A percentile compares a stretch with the other conserved stretches of the same genome.
Evolutionary conservation across 2,888 invertebrate genomes (phyloP).

Genomic region (Polietes domitor): DNA sequence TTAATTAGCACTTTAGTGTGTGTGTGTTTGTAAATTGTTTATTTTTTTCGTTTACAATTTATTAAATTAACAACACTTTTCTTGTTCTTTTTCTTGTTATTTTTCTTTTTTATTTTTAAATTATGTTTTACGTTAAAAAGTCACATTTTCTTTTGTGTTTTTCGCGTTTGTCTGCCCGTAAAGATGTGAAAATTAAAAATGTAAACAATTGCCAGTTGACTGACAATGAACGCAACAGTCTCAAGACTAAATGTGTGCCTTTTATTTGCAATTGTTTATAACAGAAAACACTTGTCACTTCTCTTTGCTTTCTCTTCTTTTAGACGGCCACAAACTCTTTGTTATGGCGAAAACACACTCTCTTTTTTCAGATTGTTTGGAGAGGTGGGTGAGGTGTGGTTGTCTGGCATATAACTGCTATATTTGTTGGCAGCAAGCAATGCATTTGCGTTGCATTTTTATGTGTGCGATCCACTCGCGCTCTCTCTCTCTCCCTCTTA

Average conservation of each 20-base stretch:
- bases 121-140: constrained; percentile 31
- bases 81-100: constrained; percentile 10
- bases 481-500: neutral
- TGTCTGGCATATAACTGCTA: constrained; percentile 44
- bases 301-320: too few species aligned
- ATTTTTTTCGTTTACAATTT: constrained; percentile 37
- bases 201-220: neutral
- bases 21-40: constrained; percentile 62
- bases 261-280: constrained; percentile 10
- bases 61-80: constrained; percentile 24
- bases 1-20: constrained; percentile 12
- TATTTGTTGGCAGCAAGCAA: constrained; percentile 18
- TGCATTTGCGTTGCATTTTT: constrained; percentile 2
- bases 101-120: neutral
- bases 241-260: constrained; percentile 46
- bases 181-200: neutral
- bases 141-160: constrained; percentile 56
- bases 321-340: too few species aligned
- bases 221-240: constrained; percentile 31
- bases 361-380: neutral
- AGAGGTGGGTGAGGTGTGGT: neutral
- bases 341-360: neutral
- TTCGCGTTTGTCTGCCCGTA: neutral
- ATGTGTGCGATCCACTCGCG: constrained; percentile 3
- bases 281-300: neutral